Conservation (phyloP, 2,797 vertebrate species). For the Oreonectes daqikongensis region DNA sequence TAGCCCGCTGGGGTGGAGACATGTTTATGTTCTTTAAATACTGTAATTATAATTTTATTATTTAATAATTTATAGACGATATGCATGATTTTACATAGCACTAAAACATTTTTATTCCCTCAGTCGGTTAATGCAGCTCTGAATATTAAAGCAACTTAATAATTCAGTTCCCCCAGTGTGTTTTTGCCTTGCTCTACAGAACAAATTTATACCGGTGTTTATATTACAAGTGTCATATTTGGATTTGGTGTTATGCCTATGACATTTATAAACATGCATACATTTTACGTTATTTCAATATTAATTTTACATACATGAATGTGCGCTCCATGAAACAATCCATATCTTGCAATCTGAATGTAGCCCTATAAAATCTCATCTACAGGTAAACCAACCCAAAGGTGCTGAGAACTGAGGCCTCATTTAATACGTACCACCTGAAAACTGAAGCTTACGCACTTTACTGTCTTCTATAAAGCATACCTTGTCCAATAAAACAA, state of each 20-base stretch:
- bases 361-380: slow-evolving; percentile 40
- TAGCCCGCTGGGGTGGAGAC: slow-evolving; percentile 52
- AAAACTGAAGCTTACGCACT: slow-evolving; percentile 68
- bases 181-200: neutral
- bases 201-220: neutral
- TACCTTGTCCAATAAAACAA: slow-evolving; percentile 67
- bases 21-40: slow-evolving; percentile 72
- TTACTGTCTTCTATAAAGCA: slow-evolving; percentile 71
- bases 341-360: slow-evolving; percentile 30
- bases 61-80: slow-evolving; percentile 80
- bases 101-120: neutral
- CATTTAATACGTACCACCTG: slow-evolving; percentile 31
- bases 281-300: slow-evolving; percentile 6
- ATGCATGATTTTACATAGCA: slow-evolving; percentile 72
- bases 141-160: neutral
- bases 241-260: too few relatives aligned
- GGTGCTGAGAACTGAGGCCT: neutral
- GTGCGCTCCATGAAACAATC: slow-evolving; percentile 7
- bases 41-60: slow-evolving; percentile 76
- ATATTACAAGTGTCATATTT: neutral
- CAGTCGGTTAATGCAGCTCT: neutral
- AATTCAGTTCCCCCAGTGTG: neutral
- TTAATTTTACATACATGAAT: neutral
- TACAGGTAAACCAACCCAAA: slow-evolving; percentile 7
- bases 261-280: too few relatives aligned